Base-by-base conservation (phyloP, 2,888 invertebrate species). In the Danaus chrysippus region DNA sequence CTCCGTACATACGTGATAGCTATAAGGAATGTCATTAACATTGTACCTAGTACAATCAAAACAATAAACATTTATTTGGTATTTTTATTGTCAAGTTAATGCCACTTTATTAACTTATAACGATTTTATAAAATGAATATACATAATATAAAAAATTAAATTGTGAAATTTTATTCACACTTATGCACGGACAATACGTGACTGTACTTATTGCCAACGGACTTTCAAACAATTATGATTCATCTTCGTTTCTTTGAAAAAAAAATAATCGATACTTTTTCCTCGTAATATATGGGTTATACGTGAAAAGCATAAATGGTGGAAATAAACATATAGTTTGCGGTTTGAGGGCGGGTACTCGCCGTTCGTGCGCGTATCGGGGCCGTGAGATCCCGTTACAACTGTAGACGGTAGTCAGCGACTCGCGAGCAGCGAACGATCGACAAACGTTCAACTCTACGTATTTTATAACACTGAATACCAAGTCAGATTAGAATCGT, bases 361-460 rank as follows among this genome's bases (percentile, higher is more conserved):
- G 44, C 43, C 56, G 62, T 54, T 43, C 53, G 59, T 44, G 61
- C 56, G 63, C 66, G 63, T 59, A 67, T 66, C 70, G 67, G 62
- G 67, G 70, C 70, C 67, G 66, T 64, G 64, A 64, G 56, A 56
- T 66, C 59, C 69, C 70, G 69, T 69, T 71, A 68, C 69, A 67
- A 67, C 69, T 62, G 69, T 66, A 67, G 49, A 49, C 49, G 49
- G 49, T 49, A 49, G 10, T 15, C 69, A 61, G 62, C 46, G 44
- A 42, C 46, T 49, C 61, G 54, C 60, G 54, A 53, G 53, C 54
- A 54, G 56, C 34, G 58, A 15, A 43, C 17, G 49, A 15, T 49
- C 15, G 49, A 17, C 6, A n/a, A 46, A 13, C 46, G 46, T n/a
- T 10, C 3, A 15, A 10, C 15, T 15, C 17, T 0, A 49, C 17